A percentile compares a stretch with the other conserved stretches of the same genome.
Evolutionary conservation across 1,140 invertebrate species (phyloP).

Genomic region (Rhopalosiphum padi): DNA sequence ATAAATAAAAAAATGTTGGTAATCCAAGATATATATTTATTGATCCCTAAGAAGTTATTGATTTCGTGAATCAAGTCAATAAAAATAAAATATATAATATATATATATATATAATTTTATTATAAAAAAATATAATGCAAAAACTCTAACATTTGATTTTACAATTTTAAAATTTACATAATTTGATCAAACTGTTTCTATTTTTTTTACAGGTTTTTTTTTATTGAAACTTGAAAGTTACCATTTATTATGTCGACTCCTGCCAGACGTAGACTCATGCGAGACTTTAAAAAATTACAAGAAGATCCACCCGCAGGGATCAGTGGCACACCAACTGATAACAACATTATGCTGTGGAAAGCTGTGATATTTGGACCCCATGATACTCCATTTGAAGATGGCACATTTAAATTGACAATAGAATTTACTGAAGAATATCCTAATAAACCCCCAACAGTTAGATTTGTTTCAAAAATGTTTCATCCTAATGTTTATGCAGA

Average conservation of each 20-base stretch:
- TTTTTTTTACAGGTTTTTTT: constrained; percentile 38
- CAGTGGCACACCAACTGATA: constrained; percentile 97
- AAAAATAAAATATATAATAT: too few relatives aligned
- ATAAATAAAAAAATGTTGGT: too few relatives aligned
- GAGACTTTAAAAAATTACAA: constrained; percentile 98
- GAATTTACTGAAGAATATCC: constrained; percentile 99
- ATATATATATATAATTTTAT: too few relatives aligned
- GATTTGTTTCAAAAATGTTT: constrained; percentile 99
- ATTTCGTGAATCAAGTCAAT: too few relatives aligned
- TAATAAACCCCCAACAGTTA: constrained; percentile 98
- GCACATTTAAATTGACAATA: constrained; percentile 98
- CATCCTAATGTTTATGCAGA: constrained; percentile 99
- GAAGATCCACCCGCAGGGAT: constrained; percentile 99
- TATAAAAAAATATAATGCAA: too few relatives aligned
- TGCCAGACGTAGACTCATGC: constrained; percentile 94
- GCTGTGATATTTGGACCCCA: constrained; percentile 99
- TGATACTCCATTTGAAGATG: constrained; percentile 99
- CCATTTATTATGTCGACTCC: constrained; percentile 85
- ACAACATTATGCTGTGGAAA: constrained; percentile 99
- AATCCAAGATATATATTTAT: too few relatives aligned
- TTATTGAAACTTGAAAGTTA: constrained; percentile 31
- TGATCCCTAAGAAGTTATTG: too few relatives aligned
- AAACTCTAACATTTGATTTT: too few relatives aligned
- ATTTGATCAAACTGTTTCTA: not conserved
- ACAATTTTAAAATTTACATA: not conserved